Base-by-base conservation (phyloP, 2,797 vertebrate genomes). In the Mastacembelus armatus region DNA sequence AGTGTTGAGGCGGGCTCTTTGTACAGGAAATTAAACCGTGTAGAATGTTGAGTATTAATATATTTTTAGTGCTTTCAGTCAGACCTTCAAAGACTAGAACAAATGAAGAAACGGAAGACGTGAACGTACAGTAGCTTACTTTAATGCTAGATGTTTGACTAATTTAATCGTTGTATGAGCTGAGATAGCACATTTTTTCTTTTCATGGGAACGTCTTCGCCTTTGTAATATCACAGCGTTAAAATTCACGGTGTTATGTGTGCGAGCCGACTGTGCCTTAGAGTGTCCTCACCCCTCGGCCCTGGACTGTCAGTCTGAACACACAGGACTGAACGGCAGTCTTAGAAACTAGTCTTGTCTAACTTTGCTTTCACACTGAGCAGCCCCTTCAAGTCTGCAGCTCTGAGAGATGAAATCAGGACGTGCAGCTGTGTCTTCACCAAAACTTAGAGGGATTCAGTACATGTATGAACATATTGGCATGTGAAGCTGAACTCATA, bases 11-110 rank as follows among this genome's bases (percentile, higher is more conserved):
- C 0, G 14, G 50, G 44, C 38, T 59, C 43, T 71, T 39, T 70
- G 59, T 79, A 76, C 81, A 78, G 79, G 48, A 81, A 42, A 56
- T 74, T 26, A 47, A 69, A 73, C 24, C 74, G 59, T 30, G 40
- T 82, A 84, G 77, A 21, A 59, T 42, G 5, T 40, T 40, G 16
- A 49, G 9, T 36, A 68, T 76, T 82, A 86, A 80, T 75, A 39
- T 16, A 18, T 57, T 27, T 79, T 54, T 74, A 74, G 71, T 33
- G 59, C 12, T 71, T 60, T 67, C 62, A 80, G 56, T 66, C 56
- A 61, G 24, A 64, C 55, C 11, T 18, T 68, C 59, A 50, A 71
- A 72, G 29, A 62, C 24, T 77, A 83, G 66, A 73, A 39, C 35
- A 67, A 43, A 69, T 0, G 32, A 58, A 55, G 54, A 52, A 55